Percentiles rank a stretch among this genome's conserved stretches.
Evolutionary conservation across 2,888 invertebrate species (phyloP).

Genomic region (Diloba caeruleocephala): DNA sequence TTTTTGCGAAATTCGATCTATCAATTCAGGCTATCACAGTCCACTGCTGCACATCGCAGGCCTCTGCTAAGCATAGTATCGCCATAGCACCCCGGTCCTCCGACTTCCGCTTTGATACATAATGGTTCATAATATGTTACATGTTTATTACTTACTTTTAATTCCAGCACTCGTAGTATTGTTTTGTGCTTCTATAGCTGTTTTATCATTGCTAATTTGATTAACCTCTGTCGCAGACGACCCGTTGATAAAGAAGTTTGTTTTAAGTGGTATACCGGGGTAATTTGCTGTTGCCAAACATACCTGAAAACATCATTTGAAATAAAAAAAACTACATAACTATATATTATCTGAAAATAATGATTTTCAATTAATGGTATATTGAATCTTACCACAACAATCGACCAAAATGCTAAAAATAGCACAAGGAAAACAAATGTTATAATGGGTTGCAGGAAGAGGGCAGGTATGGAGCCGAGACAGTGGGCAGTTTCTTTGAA

Average conservation of each 20-base stretch:
- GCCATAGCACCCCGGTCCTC: too few species aligned
- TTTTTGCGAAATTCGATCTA: too few species aligned
- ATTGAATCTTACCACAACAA: constrained; percentile 92
- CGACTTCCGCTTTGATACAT: too few species aligned
- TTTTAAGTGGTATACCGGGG: constrained; percentile 87
- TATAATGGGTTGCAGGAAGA: constrained; percentile 95
- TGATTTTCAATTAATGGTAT: too few species aligned
- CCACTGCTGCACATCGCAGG: too few species aligned
- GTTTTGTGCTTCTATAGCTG: constrained; percentile 69
- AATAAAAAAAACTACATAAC: neutral
- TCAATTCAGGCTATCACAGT: too few species aligned
- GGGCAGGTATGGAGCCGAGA: constrained; percentile 94
- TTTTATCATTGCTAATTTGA: constrained; percentile 66
- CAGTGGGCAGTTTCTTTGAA: constrained; percentile 97
- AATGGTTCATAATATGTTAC: neutral
- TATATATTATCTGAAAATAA: too few species aligned
- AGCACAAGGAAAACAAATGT: constrained; percentile 94
- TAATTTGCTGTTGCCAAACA: constrained; percentile 96
- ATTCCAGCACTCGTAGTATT: constrained; percentile 68
- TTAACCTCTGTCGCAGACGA: constrained; percentile 60
- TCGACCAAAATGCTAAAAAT: constrained; percentile 96
- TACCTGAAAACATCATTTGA: constrained; percentile 72
- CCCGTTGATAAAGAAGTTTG: constrained; percentile 79
- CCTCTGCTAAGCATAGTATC: too few species aligned
- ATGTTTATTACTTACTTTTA: constrained; percentile 67